These are phyloP conservation scores for Esperia sulphurella DNA, from an alignment of 2,888 invertebrate genomes.

Conservation along the genomic window DNA sequence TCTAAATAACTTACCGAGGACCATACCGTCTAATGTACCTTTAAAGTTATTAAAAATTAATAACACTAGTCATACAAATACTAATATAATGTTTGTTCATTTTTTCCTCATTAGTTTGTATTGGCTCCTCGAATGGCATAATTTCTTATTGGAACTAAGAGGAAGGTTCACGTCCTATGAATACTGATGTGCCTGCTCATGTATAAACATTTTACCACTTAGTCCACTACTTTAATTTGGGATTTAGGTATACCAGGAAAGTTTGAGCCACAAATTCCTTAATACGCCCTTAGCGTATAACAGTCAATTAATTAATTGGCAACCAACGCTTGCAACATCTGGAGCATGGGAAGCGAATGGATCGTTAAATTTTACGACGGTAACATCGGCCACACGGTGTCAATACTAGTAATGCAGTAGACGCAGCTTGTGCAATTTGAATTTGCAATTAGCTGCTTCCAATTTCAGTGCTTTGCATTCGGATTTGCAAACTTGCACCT, in stretches of 20 bases:
- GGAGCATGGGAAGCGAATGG: slow-evolving; percentile 31
- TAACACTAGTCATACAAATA: no score
- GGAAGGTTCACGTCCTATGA: background rate
- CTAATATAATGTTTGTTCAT: slow-evolving; percentile 9
- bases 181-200: background rate
- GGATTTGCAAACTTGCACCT: no score
- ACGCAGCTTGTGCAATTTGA: slow-evolving; percentile 8
- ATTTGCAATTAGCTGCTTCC: slow-evolving; percentile 4
- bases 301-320: slow-evolving; percentile 35
- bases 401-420: slow-evolving; percentile 5
- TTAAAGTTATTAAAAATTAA: no score
- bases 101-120: no score
- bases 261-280: background rate
- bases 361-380: slow-evolving; percentile 13
- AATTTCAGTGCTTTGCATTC: background rate
- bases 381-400: slow-evolving; percentile 2
- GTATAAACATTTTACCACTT: background rate
- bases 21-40: no score
- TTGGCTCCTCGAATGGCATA: no score
- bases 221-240: background rate
- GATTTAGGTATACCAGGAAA: background rate
- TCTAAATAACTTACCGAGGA: no score
- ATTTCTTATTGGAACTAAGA: no score
- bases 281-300: background rate
- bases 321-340: slow-evolving; percentile 56